Base-by-base conservation (phyloP, 1,140 invertebrate species). In the Drosophila simulans region DNA sequence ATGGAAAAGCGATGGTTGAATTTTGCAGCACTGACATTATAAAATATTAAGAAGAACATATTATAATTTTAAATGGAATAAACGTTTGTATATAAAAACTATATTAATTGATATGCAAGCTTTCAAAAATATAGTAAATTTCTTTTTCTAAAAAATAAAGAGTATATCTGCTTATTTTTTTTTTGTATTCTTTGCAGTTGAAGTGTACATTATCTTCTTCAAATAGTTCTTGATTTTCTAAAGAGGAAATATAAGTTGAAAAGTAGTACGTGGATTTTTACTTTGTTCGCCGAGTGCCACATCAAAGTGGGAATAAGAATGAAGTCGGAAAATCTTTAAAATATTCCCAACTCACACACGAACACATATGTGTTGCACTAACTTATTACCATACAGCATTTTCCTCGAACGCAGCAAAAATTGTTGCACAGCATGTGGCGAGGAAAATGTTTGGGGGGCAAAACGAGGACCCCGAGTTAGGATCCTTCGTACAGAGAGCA, bases 351-450 rank as follows among this genome's bases (percentile, higher is more conserved):
- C 34, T 15, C 35, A 25, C 22, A 42, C 3, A n/a, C 31, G 25
- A 34, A 31, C 11, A 39, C 56, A 48, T 39, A 48, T 56, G 51
- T 59, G 12, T 31, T 73, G 79, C 69, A 81, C 45, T 54, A 78
- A 70, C 63, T 83, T 78, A 83, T 83, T 83, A 78, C 80, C 70
- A 83, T 83, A 83, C 68, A 79, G 5, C 20, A 48, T 75, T 75
- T 78, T 83, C 56, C 40, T 46, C 42, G 51, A 57, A 76, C 69
- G 60, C 59, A 80, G 71, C 66, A 65, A 25, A 72, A 62, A 80
- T 69, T 64, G 55, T 69, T 68, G 57, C 78, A 80, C 72, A 81
- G 65, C 78, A 76, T 71, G 74, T 68, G 68, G 63, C 40, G 31
- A 39, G 45, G 45, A 39, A 35, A 42, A 27, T 20, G 31, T 10